Evolutionary conservation across 2,797 vertebrate genomes (phyloP), one percentile per base, ranked within the genome.

Genomic region (Austrolebias charrua): DNA sequence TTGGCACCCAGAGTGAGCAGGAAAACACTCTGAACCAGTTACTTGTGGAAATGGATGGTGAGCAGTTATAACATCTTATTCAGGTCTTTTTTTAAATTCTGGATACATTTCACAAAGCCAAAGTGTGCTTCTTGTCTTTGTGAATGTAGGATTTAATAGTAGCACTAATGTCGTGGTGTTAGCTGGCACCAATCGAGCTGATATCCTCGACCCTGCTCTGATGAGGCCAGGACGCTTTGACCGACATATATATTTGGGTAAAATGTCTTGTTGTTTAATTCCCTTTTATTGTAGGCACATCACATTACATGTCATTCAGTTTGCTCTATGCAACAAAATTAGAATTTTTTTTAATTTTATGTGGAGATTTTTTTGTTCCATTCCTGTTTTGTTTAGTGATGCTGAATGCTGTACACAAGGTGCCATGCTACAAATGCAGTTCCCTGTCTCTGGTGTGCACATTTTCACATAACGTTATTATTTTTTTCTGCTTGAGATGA

Each of bases 21-120:
- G 94, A 95, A 78, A 95, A 92, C 79, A 94, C 93, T 0, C 88
- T 94, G 61, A 95, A 94, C 79, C 94, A 94, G 85, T 66, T 94
- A 80, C 91, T 94, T 0, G 93, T 93, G 60, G 94, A 95, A 81
- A 90, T 94, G 94, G 94, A 93, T 0, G 92, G 94, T 94, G 71
- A 44, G 60, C 20, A 13, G 2, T 62, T 33, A 13, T 24, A 1
- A 53, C 0, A 42, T 47, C 3, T 60, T 8, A 20, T 1, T 46
- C 9, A 8, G 0, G n/a, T 2, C 51, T 60, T 18, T 15, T n/a
- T 48, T 53, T 10, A 2, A 16, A 4, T 15, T 66, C 13, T 4
- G 58, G 28, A 28, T 40, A 9, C 4, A 14, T 61, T 40, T 66
- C 4, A 56, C 14, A 15, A 48, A 12, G n/a, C 28, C 5, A 53